Evolutionary conservation across 2,113 vertebrate species (phyloP).

Genomic region (Chrysochloris asiatica): DNA sequence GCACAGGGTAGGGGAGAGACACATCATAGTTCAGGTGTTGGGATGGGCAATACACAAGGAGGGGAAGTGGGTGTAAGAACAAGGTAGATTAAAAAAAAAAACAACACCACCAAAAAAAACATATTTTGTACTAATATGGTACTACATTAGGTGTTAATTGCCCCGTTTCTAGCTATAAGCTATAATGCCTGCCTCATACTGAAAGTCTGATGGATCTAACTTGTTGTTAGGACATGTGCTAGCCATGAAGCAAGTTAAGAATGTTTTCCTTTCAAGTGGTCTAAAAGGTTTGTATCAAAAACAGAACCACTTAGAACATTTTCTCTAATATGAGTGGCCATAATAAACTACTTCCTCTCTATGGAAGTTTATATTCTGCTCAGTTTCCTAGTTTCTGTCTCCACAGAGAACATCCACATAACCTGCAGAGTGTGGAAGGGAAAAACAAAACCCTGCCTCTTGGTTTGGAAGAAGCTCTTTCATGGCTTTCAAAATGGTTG

Average conservation of each 20-base stretch:
- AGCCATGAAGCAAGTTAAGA: neutral
- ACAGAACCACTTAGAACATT: neutral
- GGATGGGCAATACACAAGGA: no score
- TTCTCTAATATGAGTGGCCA: neutral
- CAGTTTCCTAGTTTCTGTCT: neutral
- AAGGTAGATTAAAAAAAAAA: no score
- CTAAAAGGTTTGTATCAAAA: slow-evolving; percentile 23
- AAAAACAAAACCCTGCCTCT: neutral
- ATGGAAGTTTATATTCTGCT: neutral
- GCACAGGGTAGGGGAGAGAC: no score
- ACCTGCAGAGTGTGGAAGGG: neutral
- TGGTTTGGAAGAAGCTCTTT: neutral
- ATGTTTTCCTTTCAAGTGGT: neutral
- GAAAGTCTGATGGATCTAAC: neutral
- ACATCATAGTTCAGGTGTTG: no score
- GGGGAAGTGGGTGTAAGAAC: no score
- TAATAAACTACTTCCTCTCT: neutral
- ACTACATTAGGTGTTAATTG: no score
- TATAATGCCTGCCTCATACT: neutral
- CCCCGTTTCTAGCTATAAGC: slow-evolving; percentile 9
- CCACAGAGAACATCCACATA: neutral
- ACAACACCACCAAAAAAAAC: no score
- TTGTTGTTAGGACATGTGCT: neutral
- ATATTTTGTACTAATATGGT: no score
- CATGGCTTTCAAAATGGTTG: neutral